phyloP scores from a whole-genome alignment of 2,797 vertebrate genomes.

The Micrastur ruficollis region DNA sequence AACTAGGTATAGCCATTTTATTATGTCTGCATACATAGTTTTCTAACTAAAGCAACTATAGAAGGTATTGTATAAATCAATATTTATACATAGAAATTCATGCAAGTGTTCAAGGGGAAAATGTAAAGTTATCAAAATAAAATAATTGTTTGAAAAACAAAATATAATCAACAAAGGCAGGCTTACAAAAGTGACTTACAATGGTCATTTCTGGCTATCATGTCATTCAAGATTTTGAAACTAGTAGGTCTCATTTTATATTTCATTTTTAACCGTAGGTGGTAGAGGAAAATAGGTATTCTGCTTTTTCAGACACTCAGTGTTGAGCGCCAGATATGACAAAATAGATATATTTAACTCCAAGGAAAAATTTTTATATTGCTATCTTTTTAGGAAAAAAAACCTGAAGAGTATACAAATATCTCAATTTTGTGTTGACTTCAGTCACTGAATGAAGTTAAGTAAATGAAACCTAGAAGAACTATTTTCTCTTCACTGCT shows the following conservation, averaged over 20 bases:
- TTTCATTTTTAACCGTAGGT: neutral
- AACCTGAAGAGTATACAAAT: neutral
- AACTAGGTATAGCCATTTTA: neutral
- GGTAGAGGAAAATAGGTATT: neutral
- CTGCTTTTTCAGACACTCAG: neutral
- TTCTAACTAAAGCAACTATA: neutral
- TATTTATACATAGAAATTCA: neutral
- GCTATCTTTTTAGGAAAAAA: neutral
- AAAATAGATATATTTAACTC: neutral
- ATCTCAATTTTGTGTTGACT: neutral
- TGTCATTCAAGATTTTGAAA: neutral
- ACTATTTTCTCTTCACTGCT: neutral
- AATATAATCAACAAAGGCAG: neutral
- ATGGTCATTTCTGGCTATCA: neutral
- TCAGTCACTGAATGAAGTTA: neutral
- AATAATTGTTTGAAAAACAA: neutral
- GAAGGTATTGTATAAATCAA: neutral
- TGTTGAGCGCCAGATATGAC: neutral
- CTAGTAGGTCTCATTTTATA: neutral
- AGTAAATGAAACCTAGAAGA: neutral
- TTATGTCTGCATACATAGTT: neutral
- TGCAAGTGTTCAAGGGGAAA: neutral
- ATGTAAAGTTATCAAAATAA: neutral
- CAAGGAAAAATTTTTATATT: neutral
- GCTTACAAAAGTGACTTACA: neutral